Conservation (phyloP, 2,113 vertebrate species). For the Anarrhichthys ocellatus region DNA sequence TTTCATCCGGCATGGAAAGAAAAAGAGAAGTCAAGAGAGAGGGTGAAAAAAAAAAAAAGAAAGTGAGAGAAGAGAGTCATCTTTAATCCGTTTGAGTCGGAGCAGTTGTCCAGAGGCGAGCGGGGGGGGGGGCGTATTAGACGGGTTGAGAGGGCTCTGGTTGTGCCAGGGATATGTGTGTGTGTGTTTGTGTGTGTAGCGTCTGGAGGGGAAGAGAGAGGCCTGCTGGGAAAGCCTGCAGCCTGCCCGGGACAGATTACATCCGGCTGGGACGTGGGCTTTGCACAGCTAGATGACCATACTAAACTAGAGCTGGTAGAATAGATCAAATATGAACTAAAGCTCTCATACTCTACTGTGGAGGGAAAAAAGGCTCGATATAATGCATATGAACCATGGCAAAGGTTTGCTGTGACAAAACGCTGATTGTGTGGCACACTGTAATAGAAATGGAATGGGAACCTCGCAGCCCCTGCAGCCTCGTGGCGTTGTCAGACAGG, state of each 20-base stretch:
- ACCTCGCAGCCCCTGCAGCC: constrained; percentile 8
- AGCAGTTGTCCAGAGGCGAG: constrained; percentile 80
- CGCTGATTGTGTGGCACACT: neutral
- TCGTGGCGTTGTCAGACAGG: constrained; percentile 57
- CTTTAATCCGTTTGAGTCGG: constrained; percentile 84
- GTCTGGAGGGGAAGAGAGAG: constrained; percentile 69
- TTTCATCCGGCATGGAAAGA: constrained; percentile 85
- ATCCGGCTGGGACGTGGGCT: constrained; percentile 60
- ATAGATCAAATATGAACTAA: constrained; percentile 40
- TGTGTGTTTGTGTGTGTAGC: constrained; percentile 25
- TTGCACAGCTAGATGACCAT: constrained; percentile 39
- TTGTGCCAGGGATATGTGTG: constrained; percentile 51
- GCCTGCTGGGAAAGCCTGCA: constrained; percentile 66
- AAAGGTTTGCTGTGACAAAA: constrained; percentile 13
- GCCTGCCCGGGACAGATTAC: constrained; percentile 71
- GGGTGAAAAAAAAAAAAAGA: constrained; percentile 39
- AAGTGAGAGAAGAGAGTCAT: constrained; percentile 78
- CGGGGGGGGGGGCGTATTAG: constrained; percentile 58
- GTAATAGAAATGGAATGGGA: constrained; percentile 2
- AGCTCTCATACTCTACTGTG: neutral
- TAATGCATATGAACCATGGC: neutral
- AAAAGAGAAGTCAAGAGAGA: constrained; percentile 61
- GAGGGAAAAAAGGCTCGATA: neutral
- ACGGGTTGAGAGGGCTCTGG: constrained; percentile 61
- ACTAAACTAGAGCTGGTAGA: constrained; percentile 31